Conservation (phyloP, 2,888 invertebrate species). For the Hetaerina titia region DNA sequence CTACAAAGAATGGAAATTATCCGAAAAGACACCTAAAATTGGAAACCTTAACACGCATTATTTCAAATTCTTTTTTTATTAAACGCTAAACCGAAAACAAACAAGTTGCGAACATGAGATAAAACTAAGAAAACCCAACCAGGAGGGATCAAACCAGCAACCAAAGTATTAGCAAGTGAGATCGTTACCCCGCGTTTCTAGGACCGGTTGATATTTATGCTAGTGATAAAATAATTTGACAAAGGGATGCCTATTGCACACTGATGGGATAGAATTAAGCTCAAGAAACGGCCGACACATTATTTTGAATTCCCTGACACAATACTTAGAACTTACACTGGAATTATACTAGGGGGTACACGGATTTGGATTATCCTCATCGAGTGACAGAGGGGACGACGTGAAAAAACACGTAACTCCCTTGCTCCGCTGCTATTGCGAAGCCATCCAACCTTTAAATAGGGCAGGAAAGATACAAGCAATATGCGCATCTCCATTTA, state of each 20-base stretch:
- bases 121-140: too few relatives aligned
- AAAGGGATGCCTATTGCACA: not conserved
- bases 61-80: too few relatives aligned
- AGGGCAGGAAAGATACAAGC: not conserved
- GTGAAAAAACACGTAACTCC: not conserved
- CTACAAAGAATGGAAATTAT: too few relatives aligned
- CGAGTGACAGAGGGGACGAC: not conserved
- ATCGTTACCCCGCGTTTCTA: too few relatives aligned
- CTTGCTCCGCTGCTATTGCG: not conserved
- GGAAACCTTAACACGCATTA: too few relatives aligned
- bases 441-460: constrained; percentile 33
- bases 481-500: not conserved
- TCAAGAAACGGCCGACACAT: not conserved
- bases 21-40: too few relatives aligned
- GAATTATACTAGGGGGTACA: not conserved
- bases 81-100: too few relatives aligned
- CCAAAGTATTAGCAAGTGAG: too few relatives aligned
- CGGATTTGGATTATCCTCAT: not conserved
- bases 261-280: not conserved
- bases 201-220: too few relatives aligned
- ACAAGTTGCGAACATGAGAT: too few relatives aligned
- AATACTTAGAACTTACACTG: not conserved
- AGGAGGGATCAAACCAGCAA: too few relatives aligned
- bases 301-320: not conserved
- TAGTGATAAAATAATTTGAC: too few relatives aligned